Evolutionary conservation across 2,113 vertebrate genomes (phyloP).

Genomic region (Morone chrysops): DNA sequence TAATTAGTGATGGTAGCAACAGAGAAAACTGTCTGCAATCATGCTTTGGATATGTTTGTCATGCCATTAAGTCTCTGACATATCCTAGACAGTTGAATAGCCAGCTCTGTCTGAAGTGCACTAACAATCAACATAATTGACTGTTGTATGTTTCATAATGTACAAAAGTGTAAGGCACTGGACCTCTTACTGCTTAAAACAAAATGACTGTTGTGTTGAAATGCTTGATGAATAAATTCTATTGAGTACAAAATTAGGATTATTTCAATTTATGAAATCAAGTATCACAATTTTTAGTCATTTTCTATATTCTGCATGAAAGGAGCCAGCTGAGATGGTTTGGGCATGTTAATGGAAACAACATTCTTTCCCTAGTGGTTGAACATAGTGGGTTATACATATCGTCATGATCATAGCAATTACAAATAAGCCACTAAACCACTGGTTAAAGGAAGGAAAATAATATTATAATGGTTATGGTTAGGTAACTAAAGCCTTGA

Average conservation of each 20-base stretch:
- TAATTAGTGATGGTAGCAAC: slow-evolving; percentile 1
- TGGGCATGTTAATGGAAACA: neutral
- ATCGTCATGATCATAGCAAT: neutral
- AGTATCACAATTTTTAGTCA: neutral
- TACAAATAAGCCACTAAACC: neutral
- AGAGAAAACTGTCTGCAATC: slow-evolving; percentile 5
- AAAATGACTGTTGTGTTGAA: neutral
- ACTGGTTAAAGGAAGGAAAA: neutral
- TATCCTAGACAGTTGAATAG: slow-evolving; percentile 3
- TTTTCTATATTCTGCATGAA: neutral
- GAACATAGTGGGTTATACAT: neutral
- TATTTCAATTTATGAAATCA: neutral
- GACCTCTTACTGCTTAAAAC: neutral
- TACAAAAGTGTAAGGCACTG: neutral
- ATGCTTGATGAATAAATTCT: neutral
- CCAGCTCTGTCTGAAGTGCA: neutral
- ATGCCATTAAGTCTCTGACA: neutral
- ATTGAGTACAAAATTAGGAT: neutral
- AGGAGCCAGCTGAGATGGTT: too few species aligned
- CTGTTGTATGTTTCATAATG: slow-evolving; percentile 10
- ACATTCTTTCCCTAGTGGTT: neutral
- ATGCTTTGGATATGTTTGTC: neutral
- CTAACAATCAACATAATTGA: slow-evolving; percentile 27
- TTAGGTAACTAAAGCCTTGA: neutral
- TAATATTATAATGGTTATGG: neutral